A percentile compares a stretch with the other conserved stretches of the same genome.
Evolutionary conservation across 2,113 vertebrate species (phyloP).

Genomic region (Dromaius novaehollandiae): DNA sequence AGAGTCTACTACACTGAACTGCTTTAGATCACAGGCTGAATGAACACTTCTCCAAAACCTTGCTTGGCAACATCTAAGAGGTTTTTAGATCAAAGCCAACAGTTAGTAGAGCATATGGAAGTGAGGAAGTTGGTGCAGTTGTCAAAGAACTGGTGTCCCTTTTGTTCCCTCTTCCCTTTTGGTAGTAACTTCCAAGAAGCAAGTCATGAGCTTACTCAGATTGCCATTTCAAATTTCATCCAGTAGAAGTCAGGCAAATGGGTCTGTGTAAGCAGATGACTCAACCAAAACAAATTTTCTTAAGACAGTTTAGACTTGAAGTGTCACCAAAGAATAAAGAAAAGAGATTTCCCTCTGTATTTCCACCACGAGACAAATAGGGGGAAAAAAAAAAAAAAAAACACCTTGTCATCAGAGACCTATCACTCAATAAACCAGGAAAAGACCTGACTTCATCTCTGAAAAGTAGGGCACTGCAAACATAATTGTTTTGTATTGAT

Average conservation of each 20-base stretch:
- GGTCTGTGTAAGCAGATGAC: neutral
- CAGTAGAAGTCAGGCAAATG: neutral
- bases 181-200: neutral
- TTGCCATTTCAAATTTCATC: constrained; percentile 9
- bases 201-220: neutral
- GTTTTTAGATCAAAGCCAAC: constrained; percentile 4
- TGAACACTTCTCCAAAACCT: neutral
- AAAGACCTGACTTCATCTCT: neutral
- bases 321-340: neutral
- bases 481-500: neutral
- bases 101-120: neutral
- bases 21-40: neutral
- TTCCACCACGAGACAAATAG: neutral
- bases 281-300: constrained; percentile 43
- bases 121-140: neutral
- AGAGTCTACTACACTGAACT: neutral
- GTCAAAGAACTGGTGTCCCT: neutral
- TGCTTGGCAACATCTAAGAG: neutral
- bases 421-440: constrained; percentile 13
- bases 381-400: neutral
- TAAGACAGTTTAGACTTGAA: constrained; percentile 21
- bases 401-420: neutral
- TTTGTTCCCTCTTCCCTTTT: constrained; percentile 7
- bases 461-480: neutral
- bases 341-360: neutral